Conservation (phyloP, 2,888 invertebrate species). For the Abrostola tripartita region DNA sequence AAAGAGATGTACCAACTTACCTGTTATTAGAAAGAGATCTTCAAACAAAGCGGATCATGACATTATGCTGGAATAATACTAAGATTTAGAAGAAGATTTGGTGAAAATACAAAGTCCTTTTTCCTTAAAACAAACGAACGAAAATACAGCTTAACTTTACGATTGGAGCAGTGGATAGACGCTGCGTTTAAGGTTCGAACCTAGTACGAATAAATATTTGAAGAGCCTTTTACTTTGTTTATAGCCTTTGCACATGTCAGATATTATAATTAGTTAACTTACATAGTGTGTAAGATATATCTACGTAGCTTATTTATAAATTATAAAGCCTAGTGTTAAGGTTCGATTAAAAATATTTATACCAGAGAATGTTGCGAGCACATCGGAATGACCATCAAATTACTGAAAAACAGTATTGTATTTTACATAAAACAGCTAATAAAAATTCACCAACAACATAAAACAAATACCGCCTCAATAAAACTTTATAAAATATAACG, state of each 20-base stretch:
- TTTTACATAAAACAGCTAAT: too few species aligned
- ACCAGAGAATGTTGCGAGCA: too few species aligned
- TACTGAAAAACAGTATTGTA: too few species aligned
- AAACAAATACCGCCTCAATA: slow-evolving; percentile 17
- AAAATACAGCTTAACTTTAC: slow-evolving; percentile 10
- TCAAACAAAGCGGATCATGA: slow-evolving; percentile 5
- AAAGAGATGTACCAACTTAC: not conserved
- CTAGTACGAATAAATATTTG: too few species aligned
- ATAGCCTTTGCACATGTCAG: too few species aligned
- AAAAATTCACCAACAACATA: too few species aligned
- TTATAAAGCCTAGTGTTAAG: too few species aligned
- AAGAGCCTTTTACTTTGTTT: too few species aligned
- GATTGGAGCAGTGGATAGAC: not conserved
- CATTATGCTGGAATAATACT: slow-evolving; percentile 5
- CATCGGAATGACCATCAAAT: too few species aligned
- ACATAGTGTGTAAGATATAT: not conserved
- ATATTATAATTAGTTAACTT: not conserved
- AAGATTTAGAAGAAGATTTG: slow-evolving; percentile 6
- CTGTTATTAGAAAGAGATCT: slow-evolving; percentile 1
- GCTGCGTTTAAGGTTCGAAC: not conserved
- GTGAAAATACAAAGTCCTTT: slow-evolving; percentile 8
- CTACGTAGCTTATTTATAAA: too few species aligned
- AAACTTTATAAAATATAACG: slow-evolving; percentile 42
- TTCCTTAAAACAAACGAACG: slow-evolving; percentile 7
- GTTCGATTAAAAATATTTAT: too few species aligned